Base-by-base conservation (phyloP, 2,113 vertebrate genomes). In the Grallaria varia region DNA sequence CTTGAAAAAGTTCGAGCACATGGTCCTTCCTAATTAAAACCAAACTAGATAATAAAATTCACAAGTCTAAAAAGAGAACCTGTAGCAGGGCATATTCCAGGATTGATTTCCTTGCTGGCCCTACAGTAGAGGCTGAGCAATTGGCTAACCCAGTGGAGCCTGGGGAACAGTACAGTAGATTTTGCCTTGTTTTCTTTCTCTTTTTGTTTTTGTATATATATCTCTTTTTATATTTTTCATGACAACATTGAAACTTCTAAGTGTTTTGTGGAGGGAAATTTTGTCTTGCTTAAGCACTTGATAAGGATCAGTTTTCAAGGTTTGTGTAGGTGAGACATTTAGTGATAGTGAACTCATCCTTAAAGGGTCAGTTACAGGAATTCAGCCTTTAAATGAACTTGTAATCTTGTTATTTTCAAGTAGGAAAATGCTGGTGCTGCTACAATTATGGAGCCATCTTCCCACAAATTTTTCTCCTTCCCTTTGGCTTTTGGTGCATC, bases 301-400 rank as follows among this genome's bases (percentile, higher is more conserved):
- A 81, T 75, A 75, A 1, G 2, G 77, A 85, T 94, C 62, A 14
- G 27, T 89, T 95, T 97, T 90, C 89, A 90, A 91, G 73, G 81
- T 95, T 89, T 87, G 56, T 87, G 71, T 82, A 93, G 84, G 84
- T 80, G 47, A 84, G 63, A 87, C 1, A 1, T 66, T 69, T 25
- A 78, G 80, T 84, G 76, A 63, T 71, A 47, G 44, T 89, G 85
- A 96, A 94, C 91, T 94, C 40, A 67, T 86, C 87, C 74, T 95
- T 89, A 78, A 93, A 90, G 89, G 83, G 89, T 97, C 96, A 94
- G 64, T 95, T 95, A 79, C 79, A 97, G 95, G 95, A 98, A 96
- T 97, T 96, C 96, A 96, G 49, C 97, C 95, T 98, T 94, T 63
- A 82, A 19, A 12, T 97, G 96, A 98, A 97, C 97, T 96, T 95